Percentiles rank a stretch among this genome's conserved stretches.
These are phyloP conservation scores for Hippocampus abdominalis DNA, from an alignment of 2,113 vertebrate genomes.

Conservation along the genomic window DNA sequence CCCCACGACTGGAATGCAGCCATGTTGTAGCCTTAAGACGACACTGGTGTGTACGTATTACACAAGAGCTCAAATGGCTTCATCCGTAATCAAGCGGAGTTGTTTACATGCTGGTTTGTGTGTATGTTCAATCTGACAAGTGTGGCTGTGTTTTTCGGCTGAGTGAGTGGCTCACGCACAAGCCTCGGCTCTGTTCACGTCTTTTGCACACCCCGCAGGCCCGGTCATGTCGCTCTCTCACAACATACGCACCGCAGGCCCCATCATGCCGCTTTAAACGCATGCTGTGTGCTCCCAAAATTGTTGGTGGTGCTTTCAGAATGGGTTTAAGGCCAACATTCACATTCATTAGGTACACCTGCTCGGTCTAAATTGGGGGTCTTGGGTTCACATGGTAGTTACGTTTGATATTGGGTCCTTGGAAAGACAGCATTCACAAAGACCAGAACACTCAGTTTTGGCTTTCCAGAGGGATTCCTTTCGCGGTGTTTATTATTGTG, in stretches of 20 bases:
- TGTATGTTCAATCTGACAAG: constrained; percentile 14
- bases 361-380: too few species aligned
- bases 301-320: too few species aligned
- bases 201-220: constrained; percentile 46
- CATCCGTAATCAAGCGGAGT: not conserved
- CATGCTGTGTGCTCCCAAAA: too few species aligned
- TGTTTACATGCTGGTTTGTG: not conserved
- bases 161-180: constrained; percentile 34
- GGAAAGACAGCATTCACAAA: too few species aligned
- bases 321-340: too few species aligned
- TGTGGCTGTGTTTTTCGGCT: constrained; percentile 34
- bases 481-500: too few species aligned
- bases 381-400: too few species aligned
- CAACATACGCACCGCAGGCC: constrained; percentile 1
- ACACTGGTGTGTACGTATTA: constrained; percentile 9
- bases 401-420: too few species aligned
- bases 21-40: constrained; percentile 10
- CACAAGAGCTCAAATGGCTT: constrained; percentile 5
- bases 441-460: too few species aligned
- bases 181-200: constrained; percentile 46
- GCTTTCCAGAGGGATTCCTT: too few species aligned
- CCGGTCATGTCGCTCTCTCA: constrained; percentile 41
- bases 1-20: constrained; percentile 34
- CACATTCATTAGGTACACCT: too few species aligned
- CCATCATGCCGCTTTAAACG: not conserved